Evolutionary conservation across 2,113 vertebrate species (phyloP).

Genomic region (Percina caprodes): DNA sequence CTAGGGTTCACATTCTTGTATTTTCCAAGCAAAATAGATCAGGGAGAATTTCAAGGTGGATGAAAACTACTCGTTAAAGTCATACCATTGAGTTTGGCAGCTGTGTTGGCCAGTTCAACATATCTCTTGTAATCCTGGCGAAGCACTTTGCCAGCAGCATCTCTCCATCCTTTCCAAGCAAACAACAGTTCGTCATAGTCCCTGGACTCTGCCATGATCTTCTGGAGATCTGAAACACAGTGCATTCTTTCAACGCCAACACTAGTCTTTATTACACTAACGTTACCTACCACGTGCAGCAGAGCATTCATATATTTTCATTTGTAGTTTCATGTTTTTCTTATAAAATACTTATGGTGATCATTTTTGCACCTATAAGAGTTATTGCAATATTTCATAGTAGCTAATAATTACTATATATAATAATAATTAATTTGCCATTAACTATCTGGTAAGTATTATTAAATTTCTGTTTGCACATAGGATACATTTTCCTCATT

Average conservation of each 20-base stretch:
- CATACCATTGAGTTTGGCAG: conserved; percentile 92
- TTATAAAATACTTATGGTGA: background rate
- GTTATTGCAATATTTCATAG: background rate
- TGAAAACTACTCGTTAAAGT: conserved; percentile 25
- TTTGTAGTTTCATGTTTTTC: background rate
- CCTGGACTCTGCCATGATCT: conserved; percentile 89
- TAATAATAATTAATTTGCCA: conserved; percentile 2
- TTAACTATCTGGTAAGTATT: background rate
- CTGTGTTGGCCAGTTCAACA: conserved; percentile 92
- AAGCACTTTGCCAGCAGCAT: conserved; percentile 89
- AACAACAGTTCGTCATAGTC: conserved; percentile 91
- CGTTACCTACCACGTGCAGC: background rate
- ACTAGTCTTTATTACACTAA: background rate
- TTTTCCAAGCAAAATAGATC: background rate
- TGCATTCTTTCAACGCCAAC: background rate
- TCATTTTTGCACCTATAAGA: background rate
- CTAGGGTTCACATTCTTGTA: background rate
- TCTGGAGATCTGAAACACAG: conserved; percentile 87
- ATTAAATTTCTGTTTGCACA: background rate
- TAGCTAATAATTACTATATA: no score
- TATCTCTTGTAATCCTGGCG: conserved; percentile 88
- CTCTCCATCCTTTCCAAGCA: conserved; percentile 93
- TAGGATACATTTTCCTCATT: background rate
- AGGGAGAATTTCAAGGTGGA: background rate
- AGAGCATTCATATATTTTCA: background rate